phyloP scores from a whole-genome alignment of 2,888 invertebrate species.

The Serrognathus titanus region DNA sequence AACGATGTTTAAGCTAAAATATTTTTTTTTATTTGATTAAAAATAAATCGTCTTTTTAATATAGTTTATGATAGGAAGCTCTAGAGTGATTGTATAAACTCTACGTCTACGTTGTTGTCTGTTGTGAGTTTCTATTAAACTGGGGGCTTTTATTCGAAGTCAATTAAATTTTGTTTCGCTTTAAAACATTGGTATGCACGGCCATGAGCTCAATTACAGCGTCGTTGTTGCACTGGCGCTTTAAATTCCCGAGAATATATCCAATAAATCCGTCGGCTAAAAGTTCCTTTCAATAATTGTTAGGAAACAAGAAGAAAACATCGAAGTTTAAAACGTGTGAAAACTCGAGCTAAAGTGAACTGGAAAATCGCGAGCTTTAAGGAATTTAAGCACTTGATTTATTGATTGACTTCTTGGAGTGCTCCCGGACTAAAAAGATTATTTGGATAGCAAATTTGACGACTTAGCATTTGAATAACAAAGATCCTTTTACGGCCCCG shows the following conservation, averaged over 20 bases:
- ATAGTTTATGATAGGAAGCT: too few relatives aligned
- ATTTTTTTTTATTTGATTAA: too few relatives aligned
- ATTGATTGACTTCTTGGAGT: slow-evolving; percentile 33
- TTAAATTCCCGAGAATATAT: not conserved
- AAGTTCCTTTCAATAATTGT: not conserved
- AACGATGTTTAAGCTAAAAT: too few relatives aligned
- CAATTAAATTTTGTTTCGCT: too few relatives aligned
- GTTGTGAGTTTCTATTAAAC: too few relatives aligned
- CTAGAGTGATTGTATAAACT: too few relatives aligned
- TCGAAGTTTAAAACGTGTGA: slow-evolving; percentile 32
- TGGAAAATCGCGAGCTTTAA: slow-evolving; percentile 30
- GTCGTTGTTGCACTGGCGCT: not conserved
- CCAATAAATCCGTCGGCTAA: not conserved
- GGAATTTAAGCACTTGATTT: slow-evolving; percentile 35
- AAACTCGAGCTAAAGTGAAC: slow-evolving; percentile 32
- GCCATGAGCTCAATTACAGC: too few relatives aligned
- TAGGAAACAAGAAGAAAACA: slow-evolving; percentile 17
- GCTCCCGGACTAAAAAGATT: slow-evolving; percentile 28
- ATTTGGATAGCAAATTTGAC: slow-evolving; percentile 34
- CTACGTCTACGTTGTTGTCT: too few relatives aligned
- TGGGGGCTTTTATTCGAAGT: too few relatives aligned
- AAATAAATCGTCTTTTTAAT: too few relatives aligned
- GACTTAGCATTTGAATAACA: slow-evolving; percentile 29
- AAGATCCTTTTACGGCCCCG: slow-evolving; percentile 16
- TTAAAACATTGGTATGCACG: too few relatives aligned